A percentile compares a stretch with the other conserved stretches of the same genome.
Conservation (phyloP, 1,140 invertebrate species). For the Rhopalosiphum padi region DNA sequence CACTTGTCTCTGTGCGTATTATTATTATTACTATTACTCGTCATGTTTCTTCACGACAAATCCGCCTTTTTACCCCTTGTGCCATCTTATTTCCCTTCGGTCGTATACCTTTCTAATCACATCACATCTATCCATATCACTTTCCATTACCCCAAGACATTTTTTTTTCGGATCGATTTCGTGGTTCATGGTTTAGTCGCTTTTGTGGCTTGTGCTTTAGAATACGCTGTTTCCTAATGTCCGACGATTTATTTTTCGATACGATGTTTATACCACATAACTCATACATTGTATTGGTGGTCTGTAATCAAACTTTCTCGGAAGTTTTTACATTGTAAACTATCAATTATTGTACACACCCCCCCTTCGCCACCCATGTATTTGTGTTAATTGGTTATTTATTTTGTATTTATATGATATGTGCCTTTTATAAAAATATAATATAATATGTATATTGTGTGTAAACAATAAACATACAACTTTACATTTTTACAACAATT, state of each 20-base stretch:
- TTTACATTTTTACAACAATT: neutral
- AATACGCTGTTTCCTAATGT: neutral
- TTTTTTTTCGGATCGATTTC: neutral
- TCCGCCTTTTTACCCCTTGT: neutral
- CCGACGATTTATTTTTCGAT: neutral
- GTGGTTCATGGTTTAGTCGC: neutral
- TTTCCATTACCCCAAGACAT: neutral
- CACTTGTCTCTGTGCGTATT: neutral
- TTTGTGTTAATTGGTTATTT: too few species aligned
- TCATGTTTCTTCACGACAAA: neutral
- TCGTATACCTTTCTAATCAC: conserved; percentile 11
- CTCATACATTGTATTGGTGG: neutral
- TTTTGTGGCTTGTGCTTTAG: neutral
- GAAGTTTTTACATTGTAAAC: neutral
- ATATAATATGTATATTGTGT: too few species aligned
- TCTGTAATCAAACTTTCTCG: neutral
- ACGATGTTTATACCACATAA: neutral
- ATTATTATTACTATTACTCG: conserved; percentile 10
- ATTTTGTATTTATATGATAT: too few species aligned
- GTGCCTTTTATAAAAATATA: neutral
- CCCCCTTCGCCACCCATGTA: too few species aligned
- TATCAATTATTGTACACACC: neutral
- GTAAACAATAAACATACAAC: neutral
- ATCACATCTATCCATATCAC: neutral
- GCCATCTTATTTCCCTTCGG: neutral